Evolutionary conservation across 1,140 invertebrate genomes (phyloP), one percentile per base, ranked within the genome.

Genomic region (Manduca sexta): DNA sequence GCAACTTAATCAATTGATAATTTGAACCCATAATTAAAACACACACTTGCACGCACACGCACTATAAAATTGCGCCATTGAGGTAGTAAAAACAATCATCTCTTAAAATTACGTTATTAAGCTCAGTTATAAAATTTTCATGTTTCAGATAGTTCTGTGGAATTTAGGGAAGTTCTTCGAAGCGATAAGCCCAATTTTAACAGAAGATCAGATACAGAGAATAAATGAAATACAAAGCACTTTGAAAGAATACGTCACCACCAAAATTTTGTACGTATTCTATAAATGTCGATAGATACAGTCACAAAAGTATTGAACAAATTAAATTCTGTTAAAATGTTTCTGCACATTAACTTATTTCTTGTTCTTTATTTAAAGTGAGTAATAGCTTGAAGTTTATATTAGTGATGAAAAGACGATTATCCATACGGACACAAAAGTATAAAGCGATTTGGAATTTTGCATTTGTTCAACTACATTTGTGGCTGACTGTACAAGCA

Each of bases 151-250:
- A 49, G 82, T 90, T 6, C 33, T 86, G 37, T 92, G 88, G 87
- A 92, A 92, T 64, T 65, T 91, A 34, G 64, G 82, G 29, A 90
- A 90, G 56, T 80, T 92, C 31, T 79, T 85, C 11, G 69, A 86
- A 53, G 89, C 90, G 2, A 45, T 92, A 1, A 30, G 66, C 11
- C 86, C 87, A 1, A 69, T 91, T 15, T 55, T 91, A 15, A 64
- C 76, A 0, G 73, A 86, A 10, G 59, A 66, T 3, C 64, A 86
- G 45, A 71, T 62, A 40, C n/a, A 65, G n/a, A 72, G 81, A 39
- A 67, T 83, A 7, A 60, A 66, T 35, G 52, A 60, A 2, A 54
- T 84, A 12, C 42, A 68, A 6, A 38, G 30, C 10, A 69, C 67
- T 5, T 52, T 86, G 0, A 55, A 62, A 3, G 58, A 65, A 16